Conservation (phyloP, 2,113 vertebrate species). For the Parotia lawesii region DNA sequence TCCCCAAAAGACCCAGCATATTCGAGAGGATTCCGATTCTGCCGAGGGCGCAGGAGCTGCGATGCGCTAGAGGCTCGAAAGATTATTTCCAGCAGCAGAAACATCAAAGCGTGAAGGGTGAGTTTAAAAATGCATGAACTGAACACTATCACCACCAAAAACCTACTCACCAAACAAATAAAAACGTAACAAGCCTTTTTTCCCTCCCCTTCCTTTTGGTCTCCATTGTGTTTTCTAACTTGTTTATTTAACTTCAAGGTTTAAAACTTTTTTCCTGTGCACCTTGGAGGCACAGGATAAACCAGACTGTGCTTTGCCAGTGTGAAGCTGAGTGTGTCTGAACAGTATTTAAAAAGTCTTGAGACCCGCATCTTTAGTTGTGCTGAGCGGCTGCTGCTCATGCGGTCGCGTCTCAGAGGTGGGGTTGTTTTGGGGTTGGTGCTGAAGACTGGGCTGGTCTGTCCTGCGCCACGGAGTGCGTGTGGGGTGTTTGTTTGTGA, state of each 20-base stretch:
- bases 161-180: not conserved
- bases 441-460: not conserved
- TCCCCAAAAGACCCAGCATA: slow-evolving; percentile 67
- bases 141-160: not conserved
- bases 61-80: slow-evolving; percentile 33
- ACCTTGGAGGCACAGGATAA: not conserved
- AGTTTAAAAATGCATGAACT: slow-evolving; percentile 27
- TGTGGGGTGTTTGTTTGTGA: not conserved
- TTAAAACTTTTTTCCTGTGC: not conserved
- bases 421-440: not conserved
- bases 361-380: not conserved
- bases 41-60: slow-evolving; percentile 51
- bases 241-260: not conserved
- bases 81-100: slow-evolving; percentile 60
- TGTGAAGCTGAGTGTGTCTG: not conserved
- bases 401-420: not conserved
- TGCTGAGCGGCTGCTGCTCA: not conserved
- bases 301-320: not conserved
- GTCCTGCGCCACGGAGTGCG: not conserved
- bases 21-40: slow-evolving; percentile 66
- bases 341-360: not conserved
- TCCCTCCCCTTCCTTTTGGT: not conserved
- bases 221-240: not conserved
- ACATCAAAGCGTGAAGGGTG: slow-evolving; percentile 57
- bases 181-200: not conserved